Base-by-base conservation (phyloP, 2,113 vertebrate genomes). In the Callospermophilus lateralis region DNA sequence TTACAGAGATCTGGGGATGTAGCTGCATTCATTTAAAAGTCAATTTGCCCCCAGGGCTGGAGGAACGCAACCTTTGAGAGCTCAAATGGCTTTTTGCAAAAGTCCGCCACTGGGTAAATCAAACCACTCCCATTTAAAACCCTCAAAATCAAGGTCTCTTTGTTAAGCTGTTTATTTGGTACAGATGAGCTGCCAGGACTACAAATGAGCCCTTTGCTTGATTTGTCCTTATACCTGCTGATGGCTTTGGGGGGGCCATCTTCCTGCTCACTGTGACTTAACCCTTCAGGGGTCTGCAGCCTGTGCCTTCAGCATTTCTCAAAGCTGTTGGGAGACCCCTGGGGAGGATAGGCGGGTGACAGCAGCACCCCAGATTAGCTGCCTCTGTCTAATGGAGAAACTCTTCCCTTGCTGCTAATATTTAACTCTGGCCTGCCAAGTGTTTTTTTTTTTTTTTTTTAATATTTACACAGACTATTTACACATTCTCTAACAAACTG, bases 81-180 rank as follows among this genome's bases (percentile, higher is more conserved):
- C 74, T 55, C 65, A 37, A 86, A 70, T 17, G 65, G 67, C 4
- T 78, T 93, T 97, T 63, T 72, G 58, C 72, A 74, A 63, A 93
- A 92, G 55, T 55, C 77, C 86, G 85, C 63, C 2, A 0, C 16
- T 4, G 68, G 28, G 45, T 68, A 95, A 89, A 95, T 96, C 67
- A 88, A 70, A n/a, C 13, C 0, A 0, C 63, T 95, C 63, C 48
- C 58, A 15, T 93, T 95, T 95, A 11, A 68, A 94, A 34, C 67
- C 48, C 42, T 90, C 53, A 34, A 78, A 83, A 93, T 93, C 91
- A 79, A 90, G 78, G 53, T 73, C 53, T 92, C 15, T 74, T 97
- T 92, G 96, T 96, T 78, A 39, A 89, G 73, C 84, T 78, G 73
- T 77, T 88, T 89, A 67, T 79, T 77, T 34, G 51, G 87, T 72